Evolutionary conservation across 2,888 invertebrate species (phyloP), one percentile per base, ranked within the genome.

Genomic region (Ophion ellenae): DNA sequence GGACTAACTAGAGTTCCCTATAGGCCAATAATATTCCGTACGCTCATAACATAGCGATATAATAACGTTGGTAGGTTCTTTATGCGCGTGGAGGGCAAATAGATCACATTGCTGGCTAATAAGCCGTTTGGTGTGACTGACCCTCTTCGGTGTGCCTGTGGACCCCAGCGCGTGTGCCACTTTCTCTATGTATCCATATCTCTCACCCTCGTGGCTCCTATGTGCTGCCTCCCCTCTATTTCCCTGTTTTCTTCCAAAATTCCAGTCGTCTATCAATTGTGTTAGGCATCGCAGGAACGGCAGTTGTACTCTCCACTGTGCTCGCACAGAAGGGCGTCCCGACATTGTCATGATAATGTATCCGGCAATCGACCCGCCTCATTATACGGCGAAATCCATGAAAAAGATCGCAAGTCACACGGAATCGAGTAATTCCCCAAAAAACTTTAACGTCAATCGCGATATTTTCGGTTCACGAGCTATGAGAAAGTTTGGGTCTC

Each of bases 101-200:
- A 94, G 93, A 94, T 94, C 93, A 93, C 93, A 92, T 93, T 91
- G 92, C 93, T 90, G 91, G 92, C 93, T 94, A 94, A 94, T 94
- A 94, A 94, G 93, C 91, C 91, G 91, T 90, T 90, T 91, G 92
- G 91, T 92, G 90, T 88, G 90, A 91, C 90, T 88, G 84, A 86
- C 87, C 88, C 86, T 83, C 86, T 78, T 87, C 86, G 86, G 75
- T 80, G 82, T 81, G 86, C 83, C 86, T 64, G 79, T 73, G 73
- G 64, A 76, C 86, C 77, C 75, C 40, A 45, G 45, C n/a, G 80
- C 83, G 83, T 83, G 83, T 73, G 85, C 83, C 80, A 80, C 83
- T 80, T 81, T 71, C 81, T 81, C 70, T 10, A 47, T 70, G 73
- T 69, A 78, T 59, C 59, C 20, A 53, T 75, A 61, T 36, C 61